Evolutionary conservation across 2,113 vertebrate genomes (phyloP).

Genomic region (Microtus ochrogaster): DNA sequence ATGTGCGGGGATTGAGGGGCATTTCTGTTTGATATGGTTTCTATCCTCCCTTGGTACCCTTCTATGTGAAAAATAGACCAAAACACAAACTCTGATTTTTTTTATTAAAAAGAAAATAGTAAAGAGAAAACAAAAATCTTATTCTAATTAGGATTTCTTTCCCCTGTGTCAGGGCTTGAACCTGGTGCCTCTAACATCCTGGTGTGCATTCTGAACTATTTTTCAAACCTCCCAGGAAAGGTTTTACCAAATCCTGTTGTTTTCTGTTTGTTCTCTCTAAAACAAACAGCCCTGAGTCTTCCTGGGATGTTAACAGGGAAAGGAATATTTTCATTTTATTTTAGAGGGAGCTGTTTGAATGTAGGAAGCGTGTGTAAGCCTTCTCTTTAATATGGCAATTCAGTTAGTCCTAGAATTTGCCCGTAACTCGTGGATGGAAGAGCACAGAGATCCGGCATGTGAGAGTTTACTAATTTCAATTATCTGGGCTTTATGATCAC

Average conservation of each 20-base stretch:
- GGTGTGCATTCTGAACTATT: background rate
- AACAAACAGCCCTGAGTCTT: background rate
- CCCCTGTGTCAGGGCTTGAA: background rate
- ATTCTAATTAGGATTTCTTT: background rate
- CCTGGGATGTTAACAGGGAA: background rate
- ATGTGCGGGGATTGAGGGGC: rapidly evolving
- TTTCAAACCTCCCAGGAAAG: background rate
- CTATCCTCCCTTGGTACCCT: background rate
- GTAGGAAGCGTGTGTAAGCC: background rate
- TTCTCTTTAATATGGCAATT: background rate
- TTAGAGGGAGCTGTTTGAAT: background rate
- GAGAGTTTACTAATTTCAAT: constrained; percentile 68
- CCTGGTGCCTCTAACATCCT: background rate
- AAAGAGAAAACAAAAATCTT: background rate
- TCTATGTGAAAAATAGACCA: background rate
- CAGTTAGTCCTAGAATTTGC: background rate
- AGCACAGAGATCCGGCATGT: background rate
- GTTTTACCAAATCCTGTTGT: background rate
- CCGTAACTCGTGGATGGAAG: background rate
- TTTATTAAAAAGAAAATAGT: background rate
- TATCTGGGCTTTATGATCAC: constrained; percentile 52
- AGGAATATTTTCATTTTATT: background rate
- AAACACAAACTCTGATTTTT: background rate
- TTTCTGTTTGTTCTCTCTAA: background rate
- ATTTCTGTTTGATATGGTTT: background rate